These are phyloP conservation scores for Lagria hirta DNA, from an alignment of 2,888 invertebrate genomes.

Conservation along the genomic window DNA sequence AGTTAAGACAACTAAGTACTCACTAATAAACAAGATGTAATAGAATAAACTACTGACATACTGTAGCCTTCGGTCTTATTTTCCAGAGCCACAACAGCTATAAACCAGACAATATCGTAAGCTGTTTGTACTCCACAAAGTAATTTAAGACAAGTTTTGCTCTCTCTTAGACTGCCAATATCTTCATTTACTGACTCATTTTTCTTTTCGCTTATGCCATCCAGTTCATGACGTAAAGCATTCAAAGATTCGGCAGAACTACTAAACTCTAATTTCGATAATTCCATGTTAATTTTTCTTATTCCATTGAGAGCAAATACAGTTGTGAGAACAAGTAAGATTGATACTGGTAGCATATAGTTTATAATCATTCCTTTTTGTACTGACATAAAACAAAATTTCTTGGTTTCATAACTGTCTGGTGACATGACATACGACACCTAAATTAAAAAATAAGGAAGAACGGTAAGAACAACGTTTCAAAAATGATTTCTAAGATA, in stretches of 20 bases:
- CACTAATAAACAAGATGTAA: constrained; percentile 62
- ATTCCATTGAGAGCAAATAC: constrained; percentile 61
- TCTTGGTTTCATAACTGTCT: constrained; percentile 70
- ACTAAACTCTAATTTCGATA: constrained; percentile 50
- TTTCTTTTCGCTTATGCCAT: constrained; percentile 42
- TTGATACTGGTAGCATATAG: constrained; percentile 72
- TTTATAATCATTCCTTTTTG: constrained; percentile 76
- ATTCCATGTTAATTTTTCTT: constrained; percentile 51
- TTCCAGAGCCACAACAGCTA: constrained; percentile 72
- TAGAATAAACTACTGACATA: constrained; percentile 62
- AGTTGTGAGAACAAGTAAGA: constrained; percentile 66
- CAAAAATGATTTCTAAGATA: neutral
- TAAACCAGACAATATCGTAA: constrained; percentile 73
- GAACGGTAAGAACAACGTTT: constrained; percentile 1
- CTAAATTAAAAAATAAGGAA: too few species aligned
- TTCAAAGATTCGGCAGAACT: constrained; percentile 51
- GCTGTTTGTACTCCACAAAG: constrained; percentile 70
- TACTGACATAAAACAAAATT: constrained; percentile 77
- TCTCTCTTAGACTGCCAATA: constrained; percentile 57
- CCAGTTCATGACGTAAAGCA: constrained; percentile 46
- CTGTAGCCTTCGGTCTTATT: constrained; percentile 63
- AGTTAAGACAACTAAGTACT: too few species aligned
- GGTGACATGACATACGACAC: constrained; percentile 69
- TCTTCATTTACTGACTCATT: constrained; percentile 40
- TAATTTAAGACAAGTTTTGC: constrained; percentile 62